Base-by-base conservation (phyloP, 2,888 invertebrate genomes). In the Cosmorhoe ocellata region DNA sequence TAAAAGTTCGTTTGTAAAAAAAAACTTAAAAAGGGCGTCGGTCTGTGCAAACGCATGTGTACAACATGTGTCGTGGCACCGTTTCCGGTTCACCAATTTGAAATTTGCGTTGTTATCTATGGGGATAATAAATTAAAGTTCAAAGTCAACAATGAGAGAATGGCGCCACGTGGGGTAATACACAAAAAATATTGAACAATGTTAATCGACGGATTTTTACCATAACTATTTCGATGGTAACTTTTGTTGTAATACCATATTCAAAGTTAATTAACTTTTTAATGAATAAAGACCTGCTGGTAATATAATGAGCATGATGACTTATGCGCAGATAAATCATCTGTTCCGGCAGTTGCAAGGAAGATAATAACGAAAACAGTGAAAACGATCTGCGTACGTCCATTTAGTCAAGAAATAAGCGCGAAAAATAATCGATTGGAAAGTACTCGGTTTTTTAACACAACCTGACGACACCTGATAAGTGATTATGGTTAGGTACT, bases 31-130 rank as follows among this genome's bases (percentile, higher is more conserved):
- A 87, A 85, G 78, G 84, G 83, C 78, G 71, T 67, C 60, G 69
- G 69, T 64, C 66, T 76, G 81, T 76, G 79, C 74, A 48, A 41
- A 79, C 82, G 81, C 89, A 88, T 86, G 84, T 89, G 88, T 70
- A 54, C 72, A 63, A 69, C 89, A 88, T 84, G 80, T 89, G 88
- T 81, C 75, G 81, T 64, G 63, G 61, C 59, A 45, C 60, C 65
- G 77, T 84, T 89, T 89, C 89, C 89, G 88, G 84, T 83, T 74
- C 69, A 36, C 36, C 24, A 67, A 72, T 73, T 70, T 66, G 68
- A 73, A 76, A 81, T 82, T 85, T 85, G 83, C 75, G 69, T 65
- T 66, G 76, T 81, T 80, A 80, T 81, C 71, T 74, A 63, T 51
- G 55, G 65, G 60, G 58, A 72, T 68, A 72, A 71, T 74, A 69